Percentiles rank a stretch among this genome's conserved stretches.
These are phyloP conservation scores for Candidula unifasciata DNA, from an alignment of 2,888 invertebrate species.

Conservation along the genomic window DNA sequence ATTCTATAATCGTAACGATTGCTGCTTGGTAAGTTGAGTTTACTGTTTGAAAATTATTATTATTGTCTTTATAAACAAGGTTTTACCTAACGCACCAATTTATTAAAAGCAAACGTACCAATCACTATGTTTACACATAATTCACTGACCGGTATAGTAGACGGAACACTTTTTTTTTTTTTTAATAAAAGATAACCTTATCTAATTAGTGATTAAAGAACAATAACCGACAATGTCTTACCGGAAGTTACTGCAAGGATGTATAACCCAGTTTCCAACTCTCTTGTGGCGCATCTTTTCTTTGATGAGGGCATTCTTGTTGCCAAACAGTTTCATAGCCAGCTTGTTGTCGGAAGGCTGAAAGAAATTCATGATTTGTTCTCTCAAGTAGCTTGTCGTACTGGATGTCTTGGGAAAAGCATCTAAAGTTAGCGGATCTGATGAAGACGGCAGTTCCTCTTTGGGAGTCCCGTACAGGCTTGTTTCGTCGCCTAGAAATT, in stretches of 20 bases:
- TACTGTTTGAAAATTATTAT: too few species aligned
- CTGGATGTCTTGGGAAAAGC: constrained; percentile 37
- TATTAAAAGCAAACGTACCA: too few species aligned
- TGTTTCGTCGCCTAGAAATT: constrained; percentile 87
- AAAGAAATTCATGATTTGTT: constrained; percentile 83
- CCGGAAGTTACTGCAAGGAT: constrained; percentile 99
- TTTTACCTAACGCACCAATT: too few species aligned
- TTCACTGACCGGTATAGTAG: too few species aligned
- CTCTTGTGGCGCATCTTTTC: constrained; percentile 98
- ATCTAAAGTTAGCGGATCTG: constrained; percentile 28
- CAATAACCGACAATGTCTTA: constrained; percentile 76
- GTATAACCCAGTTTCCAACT: constrained; percentile 99
- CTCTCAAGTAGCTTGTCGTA: constrained; percentile 78
- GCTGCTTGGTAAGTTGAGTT: too few species aligned
- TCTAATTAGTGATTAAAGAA: background rate
- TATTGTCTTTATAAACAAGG: too few species aligned
- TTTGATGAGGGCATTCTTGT: constrained; percentile 98
- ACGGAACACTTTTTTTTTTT: too few species aligned
- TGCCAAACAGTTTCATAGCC: constrained; percentile 99
- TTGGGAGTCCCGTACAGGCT: constrained; percentile 98
- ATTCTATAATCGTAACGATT: too few species aligned
- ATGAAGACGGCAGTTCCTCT: constrained; percentile 92
- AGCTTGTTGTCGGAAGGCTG: constrained; percentile 99
- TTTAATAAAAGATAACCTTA: too few species aligned
- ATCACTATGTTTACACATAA: too few species aligned